These are phyloP conservation scores for Cotesia chilonis DNA, from an alignment of 1,140 invertebrate species.

Conservation along the genomic window DNA sequence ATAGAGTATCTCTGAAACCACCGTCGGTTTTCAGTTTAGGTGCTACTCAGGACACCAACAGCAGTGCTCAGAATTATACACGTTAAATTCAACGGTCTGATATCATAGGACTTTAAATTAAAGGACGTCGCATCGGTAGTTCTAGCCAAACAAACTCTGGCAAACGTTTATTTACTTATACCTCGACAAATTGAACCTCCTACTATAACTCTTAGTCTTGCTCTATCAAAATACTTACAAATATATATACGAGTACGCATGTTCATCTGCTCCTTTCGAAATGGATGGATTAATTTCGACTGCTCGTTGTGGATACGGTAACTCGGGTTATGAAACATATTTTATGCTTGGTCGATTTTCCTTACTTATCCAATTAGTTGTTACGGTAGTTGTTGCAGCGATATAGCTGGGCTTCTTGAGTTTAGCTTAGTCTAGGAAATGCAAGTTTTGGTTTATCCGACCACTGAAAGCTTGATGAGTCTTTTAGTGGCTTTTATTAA, in stretches of 20 bases:
- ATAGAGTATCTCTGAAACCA: constrained; percentile 37
- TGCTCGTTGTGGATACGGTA: neutral
- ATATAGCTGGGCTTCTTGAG: neutral
- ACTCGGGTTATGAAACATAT: neutral
- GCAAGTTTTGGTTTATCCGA: no score
- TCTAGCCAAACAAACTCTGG: constrained; percentile 60
- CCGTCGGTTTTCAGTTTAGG: constrained; percentile 29
- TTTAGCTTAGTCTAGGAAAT: no score
- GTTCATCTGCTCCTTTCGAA: neutral
- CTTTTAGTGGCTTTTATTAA: no score
- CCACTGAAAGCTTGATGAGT: no score
- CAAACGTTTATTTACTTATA: constrained; percentile 58
- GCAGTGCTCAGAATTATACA: neutral
- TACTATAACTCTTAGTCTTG: neutral
- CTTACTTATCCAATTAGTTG: neutral
- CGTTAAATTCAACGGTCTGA: constrained; percentile 36
- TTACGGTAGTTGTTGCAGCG: neutral
- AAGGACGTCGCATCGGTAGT: constrained; percentile 57
- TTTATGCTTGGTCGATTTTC: neutral
- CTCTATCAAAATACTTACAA: neutral
- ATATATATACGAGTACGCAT: neutral
- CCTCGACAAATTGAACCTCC: constrained; percentile 60
- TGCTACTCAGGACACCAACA: constrained; percentile 14
- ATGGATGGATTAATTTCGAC: neutral
- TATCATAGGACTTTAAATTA: constrained; percentile 60